A percentile compares a stretch with the other conserved stretches of the same genome.
phyloP scores from a whole-genome alignment of 2,113 vertebrate genomes.

The Dryoscopus gambensis region DNA sequence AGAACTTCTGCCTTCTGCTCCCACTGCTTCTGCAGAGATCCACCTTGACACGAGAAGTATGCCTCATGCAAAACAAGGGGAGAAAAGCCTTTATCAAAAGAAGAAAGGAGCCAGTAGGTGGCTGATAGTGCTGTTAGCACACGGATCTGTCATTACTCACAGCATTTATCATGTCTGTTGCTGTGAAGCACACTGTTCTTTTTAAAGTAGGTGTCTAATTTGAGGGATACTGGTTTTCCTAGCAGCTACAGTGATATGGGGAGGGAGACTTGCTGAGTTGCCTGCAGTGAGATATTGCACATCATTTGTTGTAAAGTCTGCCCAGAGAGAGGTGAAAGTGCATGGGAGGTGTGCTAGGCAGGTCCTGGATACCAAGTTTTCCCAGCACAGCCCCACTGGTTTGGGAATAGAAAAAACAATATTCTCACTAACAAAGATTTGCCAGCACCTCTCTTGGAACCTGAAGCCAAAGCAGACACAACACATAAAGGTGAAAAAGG shows the following conservation, averaged over 20 bases:
- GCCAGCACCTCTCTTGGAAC: not conserved
- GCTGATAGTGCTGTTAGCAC: slow-evolving; percentile 30
- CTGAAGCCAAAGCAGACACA: not conserved
- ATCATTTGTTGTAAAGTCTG: not conserved
- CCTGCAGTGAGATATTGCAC: not conserved
- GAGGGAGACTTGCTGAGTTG: not conserved
- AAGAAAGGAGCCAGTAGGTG: slow-evolving; percentile 50
- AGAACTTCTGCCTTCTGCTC: not conserved
- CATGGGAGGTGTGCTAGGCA: not conserved
- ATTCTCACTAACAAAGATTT: not conserved
- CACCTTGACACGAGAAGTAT: not conserved
- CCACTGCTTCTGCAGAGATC: slow-evolving; percentile 19
- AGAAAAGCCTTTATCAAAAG: slow-evolving; percentile 34
- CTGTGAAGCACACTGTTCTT: slow-evolving; percentile 25
- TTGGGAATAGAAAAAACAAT: not conserved
- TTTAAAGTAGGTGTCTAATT: slow-evolving; percentile 26
- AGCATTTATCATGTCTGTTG: slow-evolving; percentile 40
- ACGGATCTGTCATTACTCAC: slow-evolving; percentile 49
- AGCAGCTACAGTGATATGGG: not conserved
- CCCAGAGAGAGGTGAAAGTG: not conserved
- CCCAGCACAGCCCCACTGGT: not conserved
- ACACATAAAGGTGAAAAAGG: not conserved
- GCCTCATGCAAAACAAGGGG: not conserved
- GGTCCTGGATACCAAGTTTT: not conserved
- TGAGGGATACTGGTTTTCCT: slow-evolving; percentile 20